Base-by-base conservation (phyloP, 92 coral and sea anemone genomes). In the Palythoa caribaeorum region DNA sequence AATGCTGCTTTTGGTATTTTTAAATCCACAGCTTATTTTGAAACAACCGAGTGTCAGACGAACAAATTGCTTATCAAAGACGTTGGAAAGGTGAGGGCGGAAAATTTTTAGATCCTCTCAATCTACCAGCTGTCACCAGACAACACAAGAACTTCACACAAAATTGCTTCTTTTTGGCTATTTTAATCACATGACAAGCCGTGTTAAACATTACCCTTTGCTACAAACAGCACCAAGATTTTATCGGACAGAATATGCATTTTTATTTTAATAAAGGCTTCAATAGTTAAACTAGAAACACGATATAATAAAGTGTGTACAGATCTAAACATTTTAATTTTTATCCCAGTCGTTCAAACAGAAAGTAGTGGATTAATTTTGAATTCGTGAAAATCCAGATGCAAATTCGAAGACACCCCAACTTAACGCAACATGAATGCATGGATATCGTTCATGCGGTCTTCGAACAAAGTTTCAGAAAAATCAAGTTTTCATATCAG, bases 11-110 rank as follows among this genome's bases (percentile, higher is more conserved):
- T 69, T 63, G 66, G 19, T 68, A 38, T 38, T 81, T 80, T 28
- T 52, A 7, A 51, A 47, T 81, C 40, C 20, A 47, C 76, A 81
- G 86, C 62, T 65, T 68, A 5, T 68, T 81, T 8, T 47, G 76
- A 47, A 66, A 28, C 52, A 66, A 19, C 65, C 2, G 86, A 81
- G 38, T 81, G 86, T 68, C 59, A 81, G 54, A 66, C 60, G 76
- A 81, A 81, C 86, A 81, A 81, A 81, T 84, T 94, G 17, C 38
- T 93, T 70, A 91, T 94, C 66, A 78, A 90, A 77, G 95, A 94
- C 53, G 60, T 91, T 2, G 92, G 73, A 15, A 91, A 94, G 94
- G 98, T 94, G 76, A 40, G 89, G 40, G 19, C 35, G 11, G 1
- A 59, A 78, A 55, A 37, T 16, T 6, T 59, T 59, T 38, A 35